Evolutionary conservation across 2,113 vertebrate species (phyloP), one percentile per base, ranked within the genome.

Genomic region (Muntiacus reevesi): DNA sequence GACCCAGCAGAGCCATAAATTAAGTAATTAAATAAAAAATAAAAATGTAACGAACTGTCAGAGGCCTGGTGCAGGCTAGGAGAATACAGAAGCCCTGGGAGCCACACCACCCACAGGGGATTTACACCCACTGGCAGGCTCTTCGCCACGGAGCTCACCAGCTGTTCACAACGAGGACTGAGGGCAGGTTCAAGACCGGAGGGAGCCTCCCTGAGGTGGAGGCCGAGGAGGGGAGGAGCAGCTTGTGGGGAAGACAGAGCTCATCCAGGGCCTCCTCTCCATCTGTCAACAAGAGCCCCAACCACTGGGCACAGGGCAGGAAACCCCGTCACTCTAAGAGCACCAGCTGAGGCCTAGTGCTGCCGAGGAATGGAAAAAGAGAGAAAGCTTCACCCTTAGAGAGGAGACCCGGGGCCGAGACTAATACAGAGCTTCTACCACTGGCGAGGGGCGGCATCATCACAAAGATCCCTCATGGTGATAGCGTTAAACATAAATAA

Each of bases 401-500:
- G 21, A 64, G 30, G 27, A 55, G 62, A 25, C 59, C 54, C 36
- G 25, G 14, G 62, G 21, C 9, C 14, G 5, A 78, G 54, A 74
- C 17, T 45, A 47, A 25, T 11, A 33, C 14, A 84, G 28, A 55
- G 16, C 30, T 90, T 84, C 86, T 52, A 36, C 59, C 14, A 43
- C 14, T 16, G 3, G 21, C 0, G 14, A 85, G 60, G 57, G 17
- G 3, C 13, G 19, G 50, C 43, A 60, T 78, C 76, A n/a, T n/a
- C 17, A 54, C 78, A 45, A 60, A 78, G 57, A 50, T 2, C n/a
- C 40, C 64, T 50, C n/a, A 30, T 45, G 87, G 89, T 79, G 36
- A 47, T 74, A 33, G 93, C 2, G 59, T 9, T 95, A 95, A 88
- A 97, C 43, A 54, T 57, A 97, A 95, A 76, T 67, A 89, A 74